Evolutionary conservation across 2,888 invertebrate species (phyloP), one percentile per base, ranked within the genome.

Genomic region (Epirrhoe alternata): DNA sequence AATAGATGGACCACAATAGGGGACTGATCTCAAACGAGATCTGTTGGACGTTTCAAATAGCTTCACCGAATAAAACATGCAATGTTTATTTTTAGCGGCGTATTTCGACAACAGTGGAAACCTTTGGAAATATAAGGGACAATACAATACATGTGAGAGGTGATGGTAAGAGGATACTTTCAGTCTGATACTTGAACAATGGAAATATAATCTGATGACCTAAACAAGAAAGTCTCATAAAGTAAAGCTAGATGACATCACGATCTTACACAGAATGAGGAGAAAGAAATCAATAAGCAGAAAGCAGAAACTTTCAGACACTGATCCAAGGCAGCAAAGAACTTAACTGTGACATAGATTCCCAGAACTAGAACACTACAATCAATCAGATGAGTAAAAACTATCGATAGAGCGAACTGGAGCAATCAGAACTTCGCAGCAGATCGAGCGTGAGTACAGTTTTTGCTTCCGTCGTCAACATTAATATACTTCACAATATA

Each of bases 1-100:
- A 82, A 81, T 75, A 68, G 72, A 66, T 64, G 62, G 52, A 59
- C 55, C 68, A 76, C 78, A 79, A 80, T 77, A 70, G 75, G 63
- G 66, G 70, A 70, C 72, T 72, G 73, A 71, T 74, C 72, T 71
- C 68, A 50, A 45, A 67, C 66, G 57, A 70, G 68, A 72, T 73
- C 71, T 61, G 38, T 42, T 58, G 63, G 57, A 42, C 64, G 69
- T 68, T 70, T 67, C 65, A 62, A 69, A 70, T 67, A 54, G 59
- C 49, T 57, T 47, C 54, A 60, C 38, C 52, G 54, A 66, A 63
- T 45, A 51, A 50, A 51, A 61, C 54, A 65, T 62, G 53, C 51
- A 53, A 68, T 54, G 52, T 55, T 61, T 49, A 33, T 50, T 61
- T 65, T 57, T 16, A 16, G 47, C 16, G 16, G 6, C 1, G 38